phyloP scores from a whole-genome alignment of 2,113 vertebrate species.

The Mixornis gularis region DNA sequence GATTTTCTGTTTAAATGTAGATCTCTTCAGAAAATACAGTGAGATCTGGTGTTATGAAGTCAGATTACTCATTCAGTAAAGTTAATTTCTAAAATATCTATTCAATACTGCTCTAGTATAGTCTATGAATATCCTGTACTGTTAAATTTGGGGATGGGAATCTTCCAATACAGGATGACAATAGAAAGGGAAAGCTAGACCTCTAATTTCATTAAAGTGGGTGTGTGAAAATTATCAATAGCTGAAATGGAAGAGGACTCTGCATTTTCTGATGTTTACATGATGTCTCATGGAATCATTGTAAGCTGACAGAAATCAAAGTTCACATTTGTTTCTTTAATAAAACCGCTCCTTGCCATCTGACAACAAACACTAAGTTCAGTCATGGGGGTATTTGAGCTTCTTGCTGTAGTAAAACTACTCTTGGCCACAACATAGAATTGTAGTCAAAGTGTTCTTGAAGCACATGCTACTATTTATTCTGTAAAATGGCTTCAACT shows the following conservation, averaged over 20 bases:
- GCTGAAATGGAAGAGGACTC: not conserved
- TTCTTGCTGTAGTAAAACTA: not conserved
- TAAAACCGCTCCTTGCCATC: not conserved
- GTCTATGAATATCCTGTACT: not conserved
- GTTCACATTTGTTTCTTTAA: not conserved
- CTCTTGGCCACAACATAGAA: not conserved
- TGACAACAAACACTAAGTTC: not conserved
- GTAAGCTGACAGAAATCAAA: not conserved
- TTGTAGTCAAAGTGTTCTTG: not conserved
- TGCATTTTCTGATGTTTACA: not conserved
- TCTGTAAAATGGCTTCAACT: not conserved
- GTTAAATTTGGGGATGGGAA: not conserved
- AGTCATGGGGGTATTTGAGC: not conserved
- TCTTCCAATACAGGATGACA: not conserved
- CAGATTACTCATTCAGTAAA: not conserved
- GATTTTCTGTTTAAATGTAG: not conserved
- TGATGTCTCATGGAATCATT: not conserved
- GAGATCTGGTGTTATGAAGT: not conserved
- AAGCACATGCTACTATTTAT: not conserved
- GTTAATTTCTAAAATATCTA: not conserved
- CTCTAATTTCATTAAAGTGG: not conserved
- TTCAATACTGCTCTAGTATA: not conserved
- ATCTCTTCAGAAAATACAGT: not conserved
- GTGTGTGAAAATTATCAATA: not conserved
- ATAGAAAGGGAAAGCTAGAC: not conserved